phyloP scores from a whole-genome alignment of 2,113 vertebrate species.

The Pelecanoides urinatrix region DNA sequence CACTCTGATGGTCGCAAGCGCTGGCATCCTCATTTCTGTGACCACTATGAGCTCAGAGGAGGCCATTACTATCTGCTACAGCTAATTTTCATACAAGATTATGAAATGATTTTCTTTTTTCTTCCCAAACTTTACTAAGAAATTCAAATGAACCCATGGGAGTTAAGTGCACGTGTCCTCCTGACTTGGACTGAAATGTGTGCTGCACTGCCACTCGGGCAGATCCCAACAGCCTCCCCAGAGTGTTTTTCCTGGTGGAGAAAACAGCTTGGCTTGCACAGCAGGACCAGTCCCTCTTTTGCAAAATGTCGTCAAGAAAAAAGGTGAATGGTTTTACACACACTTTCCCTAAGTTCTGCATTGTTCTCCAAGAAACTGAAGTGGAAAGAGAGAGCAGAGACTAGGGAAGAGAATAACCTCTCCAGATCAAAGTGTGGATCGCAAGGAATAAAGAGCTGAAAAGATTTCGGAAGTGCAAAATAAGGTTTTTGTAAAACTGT shows the following conservation, averaged over 20 bases:
- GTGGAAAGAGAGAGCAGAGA: neutral
- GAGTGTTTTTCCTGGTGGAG: neutral
- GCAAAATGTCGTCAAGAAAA: neutral
- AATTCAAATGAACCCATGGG: neutral
- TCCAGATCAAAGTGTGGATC: neutral
- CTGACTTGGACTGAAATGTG: neutral
- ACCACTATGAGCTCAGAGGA: neutral
- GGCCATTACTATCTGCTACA: neutral
- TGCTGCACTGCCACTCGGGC: accelerated
- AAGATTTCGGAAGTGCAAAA: neutral
- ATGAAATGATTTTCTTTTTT: neutral
- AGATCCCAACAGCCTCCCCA: neutral
- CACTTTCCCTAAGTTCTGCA: neutral
- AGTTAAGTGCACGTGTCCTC: neutral
- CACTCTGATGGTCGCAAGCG: neutral
- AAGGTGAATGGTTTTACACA: neutral
- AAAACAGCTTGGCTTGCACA: neutral
- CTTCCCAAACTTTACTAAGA: neutral
- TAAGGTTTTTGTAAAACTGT: neutral
- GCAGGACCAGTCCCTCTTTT: neutral
- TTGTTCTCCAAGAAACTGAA: neutral
- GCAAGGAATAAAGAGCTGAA: neutral
- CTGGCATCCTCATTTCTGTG: neutral
- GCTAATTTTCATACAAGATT: neutral
- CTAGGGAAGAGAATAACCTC: neutral